Evolutionary conservation across 2,113 vertebrate species (phyloP).

Genomic region (Gorsachius goisagi): DNA sequence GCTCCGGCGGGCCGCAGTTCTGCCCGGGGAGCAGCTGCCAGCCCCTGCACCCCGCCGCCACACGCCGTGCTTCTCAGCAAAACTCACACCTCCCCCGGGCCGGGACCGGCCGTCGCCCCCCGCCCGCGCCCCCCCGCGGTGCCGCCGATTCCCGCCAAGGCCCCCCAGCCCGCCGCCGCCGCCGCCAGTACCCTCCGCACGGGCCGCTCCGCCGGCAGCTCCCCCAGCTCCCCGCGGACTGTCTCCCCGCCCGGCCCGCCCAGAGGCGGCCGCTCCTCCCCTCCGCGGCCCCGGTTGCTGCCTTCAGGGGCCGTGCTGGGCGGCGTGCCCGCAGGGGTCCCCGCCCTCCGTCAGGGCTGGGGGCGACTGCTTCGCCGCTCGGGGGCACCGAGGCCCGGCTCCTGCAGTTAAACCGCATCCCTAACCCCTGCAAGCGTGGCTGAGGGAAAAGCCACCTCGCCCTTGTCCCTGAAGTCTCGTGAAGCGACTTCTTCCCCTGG

Average conservation of each 20-base stretch:
- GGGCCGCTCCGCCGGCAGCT: fast-evolving
- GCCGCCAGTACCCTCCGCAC: neutral
- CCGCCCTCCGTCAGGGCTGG: fast-evolving
- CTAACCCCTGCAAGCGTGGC: fast-evolving
- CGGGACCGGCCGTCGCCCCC: no score
- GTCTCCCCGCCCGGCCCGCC: no score
- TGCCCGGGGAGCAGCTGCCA: neutral
- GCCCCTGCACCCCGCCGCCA: neutral
- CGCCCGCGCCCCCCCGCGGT: neutral
- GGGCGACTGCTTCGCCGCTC: fast-evolving
- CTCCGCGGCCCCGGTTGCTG: neutral
- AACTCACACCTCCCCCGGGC: neutral
- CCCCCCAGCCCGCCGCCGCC: neutral
- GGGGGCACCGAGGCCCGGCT: fast-evolving
- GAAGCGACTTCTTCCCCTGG: neutral
- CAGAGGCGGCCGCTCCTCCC: neutral
- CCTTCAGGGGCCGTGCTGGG: neutral
- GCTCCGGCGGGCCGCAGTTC: neutral
- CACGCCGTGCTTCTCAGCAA: neutral
- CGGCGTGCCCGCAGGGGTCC: fast-evolving
- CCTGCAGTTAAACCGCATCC: fast-evolving
- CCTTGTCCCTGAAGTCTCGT: no score
- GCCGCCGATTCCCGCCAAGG: neutral
- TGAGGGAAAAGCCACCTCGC: neutral
- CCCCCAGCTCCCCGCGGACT: fast-evolving